These are phyloP conservation scores for Coregonus suidteri DNA, from an alignment of 2,797 vertebrate genomes.

Conservation along the genomic window DNA sequence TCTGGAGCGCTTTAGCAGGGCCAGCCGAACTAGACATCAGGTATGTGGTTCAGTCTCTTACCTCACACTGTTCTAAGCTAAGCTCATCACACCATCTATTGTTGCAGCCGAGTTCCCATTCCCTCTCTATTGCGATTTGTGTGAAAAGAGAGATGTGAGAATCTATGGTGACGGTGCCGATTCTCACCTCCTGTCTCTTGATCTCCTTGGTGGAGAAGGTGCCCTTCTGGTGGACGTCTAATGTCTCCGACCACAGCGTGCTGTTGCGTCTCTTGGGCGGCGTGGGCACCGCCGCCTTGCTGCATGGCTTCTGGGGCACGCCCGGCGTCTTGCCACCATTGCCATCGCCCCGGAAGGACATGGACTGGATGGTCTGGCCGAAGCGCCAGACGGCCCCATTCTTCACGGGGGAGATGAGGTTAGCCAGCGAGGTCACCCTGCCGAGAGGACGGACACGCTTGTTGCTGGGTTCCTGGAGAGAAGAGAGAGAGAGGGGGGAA, in stretches of 20 bases:
- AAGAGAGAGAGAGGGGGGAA: neutral
- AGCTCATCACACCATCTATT: neutral
- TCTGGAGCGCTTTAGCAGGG: neutral
- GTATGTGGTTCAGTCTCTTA: neutral
- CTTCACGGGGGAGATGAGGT: slow-evolving; percentile 94
- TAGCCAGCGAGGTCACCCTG: slow-evolving; percentile 95
- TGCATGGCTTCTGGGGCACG: slow-evolving; percentile 85
- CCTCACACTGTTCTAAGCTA: neutral
- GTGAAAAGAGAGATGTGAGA: neutral
- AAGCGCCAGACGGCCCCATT: slow-evolving; percentile 95
- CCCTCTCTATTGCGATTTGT: neutral
- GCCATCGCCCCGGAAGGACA: slow-evolving; percentile 86
- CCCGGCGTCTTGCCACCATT: slow-evolving; percentile 88
- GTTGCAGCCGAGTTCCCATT: neutral
- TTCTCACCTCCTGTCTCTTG: slow-evolving; percentile 92
- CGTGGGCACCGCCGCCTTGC: slow-evolving; percentile 86
- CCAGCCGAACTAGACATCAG: neutral
- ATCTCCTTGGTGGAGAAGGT: slow-evolving; percentile 93
- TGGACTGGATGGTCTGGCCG: slow-evolving; percentile 93
- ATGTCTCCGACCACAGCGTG: slow-evolving; percentile 90
- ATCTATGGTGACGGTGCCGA: neutral
- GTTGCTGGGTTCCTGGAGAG: slow-evolving; percentile 90
- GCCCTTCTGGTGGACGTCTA: slow-evolving; percentile 89
- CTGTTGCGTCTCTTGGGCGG: slow-evolving; percentile 93
- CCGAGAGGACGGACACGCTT: slow-evolving; percentile 92